These are phyloP conservation scores for Diadophis punctatus DNA, from an alignment of 2,113 vertebrate species.

Conservation along the genomic window DNA sequence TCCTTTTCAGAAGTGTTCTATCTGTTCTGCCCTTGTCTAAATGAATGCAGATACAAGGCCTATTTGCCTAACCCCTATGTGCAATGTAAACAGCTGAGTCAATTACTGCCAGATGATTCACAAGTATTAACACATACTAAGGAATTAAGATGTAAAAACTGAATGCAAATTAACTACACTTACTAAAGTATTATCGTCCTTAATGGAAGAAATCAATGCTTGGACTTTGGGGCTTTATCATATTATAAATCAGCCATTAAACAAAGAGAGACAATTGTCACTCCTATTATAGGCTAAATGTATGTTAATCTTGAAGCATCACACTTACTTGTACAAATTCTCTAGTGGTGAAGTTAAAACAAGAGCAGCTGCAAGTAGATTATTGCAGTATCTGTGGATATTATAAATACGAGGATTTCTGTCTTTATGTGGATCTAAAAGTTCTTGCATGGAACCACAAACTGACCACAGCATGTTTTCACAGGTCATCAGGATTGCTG, in stretches of 20 bases:
- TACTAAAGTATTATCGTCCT: background rate
- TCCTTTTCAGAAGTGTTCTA: background rate
- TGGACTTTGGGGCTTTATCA: background rate
- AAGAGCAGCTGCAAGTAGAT: conserved; percentile 77
- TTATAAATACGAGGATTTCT: conserved; percentile 71
- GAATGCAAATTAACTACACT: background rate
- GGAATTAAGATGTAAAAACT: background rate
- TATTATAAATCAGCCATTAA: background rate
- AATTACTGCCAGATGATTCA: background rate
- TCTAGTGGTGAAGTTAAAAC: conserved; percentile 82
- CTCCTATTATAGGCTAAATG: background rate
- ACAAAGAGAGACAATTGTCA: background rate
- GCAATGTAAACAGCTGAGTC: background rate
- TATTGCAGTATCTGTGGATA: conserved; percentile 86
- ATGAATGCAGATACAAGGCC: background rate
- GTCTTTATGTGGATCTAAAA: conserved; percentile 67
- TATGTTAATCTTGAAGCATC: conserved; percentile 24
- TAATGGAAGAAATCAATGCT: background rate
- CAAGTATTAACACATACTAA: background rate
- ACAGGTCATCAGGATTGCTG: conserved; percentile 81
- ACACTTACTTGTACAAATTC: conserved; percentile 80
- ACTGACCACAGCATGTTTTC: conserved; percentile 88
- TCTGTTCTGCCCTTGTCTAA: background rate
- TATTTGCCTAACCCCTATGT: background rate
- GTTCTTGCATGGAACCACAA: conserved; percentile 73